phyloP scores from a whole-genome alignment of 2,888 invertebrate genomes.

The Nycteola revayana region DNA sequence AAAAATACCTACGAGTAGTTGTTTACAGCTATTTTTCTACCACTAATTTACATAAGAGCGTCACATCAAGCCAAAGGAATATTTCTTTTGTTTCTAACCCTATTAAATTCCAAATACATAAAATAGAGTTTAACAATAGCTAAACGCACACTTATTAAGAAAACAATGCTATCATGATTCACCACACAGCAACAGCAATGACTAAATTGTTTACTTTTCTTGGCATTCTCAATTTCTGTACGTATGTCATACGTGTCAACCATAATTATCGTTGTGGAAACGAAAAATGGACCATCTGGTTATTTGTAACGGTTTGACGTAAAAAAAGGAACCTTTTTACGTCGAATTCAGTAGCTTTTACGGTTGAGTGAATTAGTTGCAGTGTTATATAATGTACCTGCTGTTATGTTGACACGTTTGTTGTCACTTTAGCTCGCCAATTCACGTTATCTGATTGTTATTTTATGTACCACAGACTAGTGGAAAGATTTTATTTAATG shows the following conservation, averaged over 20 bases:
- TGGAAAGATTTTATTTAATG: too few relatives aligned
- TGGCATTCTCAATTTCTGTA: conserved; percentile 49
- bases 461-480: too few relatives aligned
- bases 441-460: too few relatives aligned
- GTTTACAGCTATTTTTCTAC: conserved; percentile 10
- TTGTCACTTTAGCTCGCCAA: conserved; percentile 16
- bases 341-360: conserved; percentile 74
- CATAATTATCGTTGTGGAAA: conserved; percentile 60
- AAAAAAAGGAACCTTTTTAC: conserved; percentile 65
- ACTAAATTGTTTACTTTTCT: conserved; percentile 31
- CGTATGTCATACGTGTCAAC: conserved; percentile 56
- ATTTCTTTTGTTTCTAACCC: conserved; percentile 7
- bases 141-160: conserved; percentile 8
- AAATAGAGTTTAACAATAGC: conserved; percentile 19
- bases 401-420: conserved; percentile 31
- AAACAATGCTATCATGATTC: conserved; percentile 16
- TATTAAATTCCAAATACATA: conserved; percentile 26
- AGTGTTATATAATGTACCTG: conserved; percentile 43
- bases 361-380: conserved; percentile 48
- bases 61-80: not conserved
- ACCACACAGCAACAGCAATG: conserved; percentile 21
- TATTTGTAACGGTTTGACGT: conserved; percentile 66
- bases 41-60: too few relatives aligned
- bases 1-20: not conserved
- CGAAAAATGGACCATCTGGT: conserved; percentile 71